Base-by-base conservation (phyloP, 2,797 vertebrate genomes). In the Gymnocypris eckloni region DNA sequence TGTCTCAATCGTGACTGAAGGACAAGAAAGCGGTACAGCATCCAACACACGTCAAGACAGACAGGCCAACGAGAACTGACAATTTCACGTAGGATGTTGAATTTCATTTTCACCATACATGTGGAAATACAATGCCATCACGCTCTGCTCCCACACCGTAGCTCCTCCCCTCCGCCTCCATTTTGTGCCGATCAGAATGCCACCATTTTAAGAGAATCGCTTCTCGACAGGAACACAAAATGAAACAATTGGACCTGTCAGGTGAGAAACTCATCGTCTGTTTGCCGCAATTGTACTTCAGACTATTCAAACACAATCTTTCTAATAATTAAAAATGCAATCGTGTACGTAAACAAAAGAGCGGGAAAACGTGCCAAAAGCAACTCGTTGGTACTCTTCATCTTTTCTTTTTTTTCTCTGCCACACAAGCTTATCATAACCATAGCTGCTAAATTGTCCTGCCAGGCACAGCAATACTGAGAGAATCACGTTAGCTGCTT, bases 401-500 rank as follows among this genome's bases (percentile, higher is more conserved):
- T 91, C 86, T 50, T 85, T 87, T 85, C 50, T 66, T 56, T 88
- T 91, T 73, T 33, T 67, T 86, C 89, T 89, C 78, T 0, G 67
- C 89, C 94, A 93, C 93, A 88, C 72, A 77, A 87, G 90, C 92
- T 90, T 87, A 93, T 94, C 93, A 91, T 90, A 84, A 82, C 73
- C 79, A 85, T 89, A 86, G 91, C 89, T 89, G 89, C 89, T 92
- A 91, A 92, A 90, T 91, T 88, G 90, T 92, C 93, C 92, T 96
- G 96, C 95, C 96, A 96, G 95, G 93, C 94, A 92, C 88, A 90
- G 90, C 85, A 84, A 94, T 93, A 93, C 94, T 92, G 94, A 95
- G 93, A 91, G 92, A 96, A 94, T 95, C 95, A 94, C 92, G 93
- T 96, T 94, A 95, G 95, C 95, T 94, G 92, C 95, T 95, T 92